Evolutionary conservation across 2,888 invertebrate species (phyloP), one percentile per base, ranked within the genome.

Genomic region (Rhagophthalmus giganteus): DNA sequence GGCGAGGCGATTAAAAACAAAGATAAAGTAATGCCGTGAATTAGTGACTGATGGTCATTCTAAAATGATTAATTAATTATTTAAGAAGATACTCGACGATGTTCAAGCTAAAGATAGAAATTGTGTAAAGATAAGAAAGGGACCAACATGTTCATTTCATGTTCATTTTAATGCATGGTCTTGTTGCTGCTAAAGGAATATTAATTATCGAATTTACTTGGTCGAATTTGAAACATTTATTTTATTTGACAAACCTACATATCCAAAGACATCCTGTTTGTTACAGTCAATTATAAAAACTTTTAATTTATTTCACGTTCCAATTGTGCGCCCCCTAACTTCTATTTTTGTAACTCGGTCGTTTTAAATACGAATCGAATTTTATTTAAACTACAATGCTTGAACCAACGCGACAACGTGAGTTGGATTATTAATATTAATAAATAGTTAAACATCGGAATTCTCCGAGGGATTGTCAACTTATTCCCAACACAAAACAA

Each of bases 61-160:
- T 48, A 13, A 45, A 42, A 39, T 56, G 58, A 58, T 60, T 60
- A 60, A 60, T 60, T 60, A 55, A 54, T 60, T 59, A 56, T 56
- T 54, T 57, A 41, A 47, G 54, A 58, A 53, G 57, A 57, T 57
- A 59, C 54, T 50, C 55, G 44, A 45, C 42, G 55, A 49, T 55
- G 52, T 42, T 47, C 46, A 37, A 13, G 24, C 32, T 46, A 48
- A 41, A 57, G 54, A 57, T 57, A 51, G 51, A 48, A 53, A 45
- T 24, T 48, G 49, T 56, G 44, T 49, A 50, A 44, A 49, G 55
- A 55, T 52, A 52, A 57, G 54, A 37, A 27, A 33, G 28, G 35
- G 38, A 42, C 42, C 55, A 45, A 58, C 58, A 48, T 47, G 55
- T 58, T 53, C 49, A 58, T 58, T 50, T 53, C 50, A 41, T 58